Base-by-base conservation (phyloP, 2,888 invertebrate species). In the Mythimna ferrago region DNA sequence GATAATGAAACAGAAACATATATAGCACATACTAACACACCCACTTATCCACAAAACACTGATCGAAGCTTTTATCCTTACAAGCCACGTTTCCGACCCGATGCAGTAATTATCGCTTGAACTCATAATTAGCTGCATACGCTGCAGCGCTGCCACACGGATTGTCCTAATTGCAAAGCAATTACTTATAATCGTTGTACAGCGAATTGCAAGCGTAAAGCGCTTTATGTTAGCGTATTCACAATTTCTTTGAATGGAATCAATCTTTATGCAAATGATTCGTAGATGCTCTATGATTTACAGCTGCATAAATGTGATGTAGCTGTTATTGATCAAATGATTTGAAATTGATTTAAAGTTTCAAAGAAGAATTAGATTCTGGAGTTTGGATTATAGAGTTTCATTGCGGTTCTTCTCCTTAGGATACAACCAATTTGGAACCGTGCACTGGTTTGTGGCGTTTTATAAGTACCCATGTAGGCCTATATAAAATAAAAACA, bases 121-220 rank as follows among this genome's bases (percentile, higher is more conserved):
- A 91, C 92, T 91, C 84, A 90, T 93, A 93, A 94, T 94, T 93
- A 94, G 92, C 89, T 92, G 90, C 91, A 92, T 90, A 92, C 89
- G 88, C 89, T 92, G 89, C 89, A 91, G 89, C 89, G 89, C 88
- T 87, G 87, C 72, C 73, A 78, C 86, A 86, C 87, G 88, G 89
- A 86, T 90, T 91, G 91, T 92, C 89, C 92, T 93, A 92, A 94
- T 94, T 94, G 92, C 90, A 81, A 83, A 83, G 87, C 91, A 92
- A 93, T 94, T 94, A 94, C 86, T 87, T 85, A 86, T 92, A 93
- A 94, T 93, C 91, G 92, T 86, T 88, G 81, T 81, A 86, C 83
- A 78, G 82, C 65, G 82, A 86, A 54, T 79, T 83, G 87, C 32
- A 76, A 91, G 91, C 90, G 80, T 83, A 90, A 92, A 93, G 91